Conservation (phyloP, 2,113 vertebrate species). For the Xyliphius kryptos region DNA sequence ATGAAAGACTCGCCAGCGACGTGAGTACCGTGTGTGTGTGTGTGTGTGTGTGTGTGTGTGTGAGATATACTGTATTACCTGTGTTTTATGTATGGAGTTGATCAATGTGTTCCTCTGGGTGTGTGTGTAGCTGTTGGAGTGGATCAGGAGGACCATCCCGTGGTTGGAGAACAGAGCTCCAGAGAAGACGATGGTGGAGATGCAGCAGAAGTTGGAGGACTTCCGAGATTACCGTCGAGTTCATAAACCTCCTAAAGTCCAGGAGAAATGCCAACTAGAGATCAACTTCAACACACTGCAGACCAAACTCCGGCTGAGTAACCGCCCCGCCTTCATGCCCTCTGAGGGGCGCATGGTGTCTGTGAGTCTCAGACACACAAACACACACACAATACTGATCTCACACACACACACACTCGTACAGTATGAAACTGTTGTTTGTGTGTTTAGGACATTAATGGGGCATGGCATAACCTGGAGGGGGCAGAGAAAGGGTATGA, state of each 20-base stretch:
- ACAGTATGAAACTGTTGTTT: not conserved
- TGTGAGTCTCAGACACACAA: too few relatives aligned
- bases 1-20: conserved; percentile 86
- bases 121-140: conserved; percentile 77
- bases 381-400: too few relatives aligned
- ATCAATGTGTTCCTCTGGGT: not conserved
- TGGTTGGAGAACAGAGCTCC: conserved; percentile 86
- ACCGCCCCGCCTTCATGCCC: conserved; percentile 92
- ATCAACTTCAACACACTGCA: too few relatives aligned
- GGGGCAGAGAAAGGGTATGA: conserved; percentile 90
- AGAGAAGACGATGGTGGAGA: conserved; percentile 84
- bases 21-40: conserved; percentile 61
- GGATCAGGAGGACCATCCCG: conserved; percentile 88
- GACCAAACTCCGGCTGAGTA: conserved; percentile 86
- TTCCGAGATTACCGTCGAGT: too few relatives aligned
- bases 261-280: too few relatives aligned
- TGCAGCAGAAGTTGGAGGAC: conserved; percentile 93
- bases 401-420: not conserved
- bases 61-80: not conserved
- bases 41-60: not conserved
- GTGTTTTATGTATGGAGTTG: too few relatives aligned
- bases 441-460: conserved; percentile 77
- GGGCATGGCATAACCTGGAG: conserved; percentile 82
- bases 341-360: conserved; percentile 89
- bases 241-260: too few relatives aligned